Evolutionary conservation across 2,888 invertebrate genomes (phyloP).

Genomic region (Mayetiola destructor): DNA sequence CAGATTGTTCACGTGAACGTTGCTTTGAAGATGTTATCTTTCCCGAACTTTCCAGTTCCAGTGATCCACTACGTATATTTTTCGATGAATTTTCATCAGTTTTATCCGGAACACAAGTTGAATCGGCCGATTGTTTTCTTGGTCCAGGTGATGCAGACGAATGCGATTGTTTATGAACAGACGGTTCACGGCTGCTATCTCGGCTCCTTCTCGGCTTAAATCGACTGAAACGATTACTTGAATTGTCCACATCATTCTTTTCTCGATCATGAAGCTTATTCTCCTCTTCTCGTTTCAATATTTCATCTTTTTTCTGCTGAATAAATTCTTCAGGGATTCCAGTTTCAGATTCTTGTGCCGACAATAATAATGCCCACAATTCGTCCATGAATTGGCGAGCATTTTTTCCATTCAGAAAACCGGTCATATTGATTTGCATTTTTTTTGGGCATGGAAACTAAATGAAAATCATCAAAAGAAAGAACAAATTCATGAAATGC

Average conservation of each 20-base stretch:
- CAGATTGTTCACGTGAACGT: neutral
- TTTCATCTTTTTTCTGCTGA: slow-evolving; percentile 93
- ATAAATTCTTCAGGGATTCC: slow-evolving; percentile 92
- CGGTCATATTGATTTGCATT: slow-evolving; percentile 99
- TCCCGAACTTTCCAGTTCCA: neutral
- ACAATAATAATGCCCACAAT: slow-evolving; percentile 86
- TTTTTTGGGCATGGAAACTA: slow-evolving; percentile 93
- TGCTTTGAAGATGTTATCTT: neutral
- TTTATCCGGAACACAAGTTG: neutral
- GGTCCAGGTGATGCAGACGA: neutral
- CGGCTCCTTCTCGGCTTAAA: neutral
- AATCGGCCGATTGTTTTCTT: neutral
- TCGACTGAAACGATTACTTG: neutral
- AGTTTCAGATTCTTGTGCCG: slow-evolving; percentile 87
- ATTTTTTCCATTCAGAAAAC: slow-evolving; percentile 95
- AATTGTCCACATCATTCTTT: slow-evolving; percentile 14
- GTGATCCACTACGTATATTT: neutral
- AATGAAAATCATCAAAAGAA: slow-evolving; percentile 30
- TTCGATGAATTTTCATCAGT: slow-evolving; percentile 2
- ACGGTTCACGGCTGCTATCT: neutral
- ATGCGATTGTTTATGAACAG: neutral
- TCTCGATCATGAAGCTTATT: slow-evolving; percentile 12
- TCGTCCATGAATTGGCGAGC: slow-evolving; percentile 96
- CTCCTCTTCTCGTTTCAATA: slow-evolving; percentile 57
- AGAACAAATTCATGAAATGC: neutral